phyloP scores from a whole-genome alignment of 2,888 invertebrate species.

The Gymnocheta viridis region DNA sequence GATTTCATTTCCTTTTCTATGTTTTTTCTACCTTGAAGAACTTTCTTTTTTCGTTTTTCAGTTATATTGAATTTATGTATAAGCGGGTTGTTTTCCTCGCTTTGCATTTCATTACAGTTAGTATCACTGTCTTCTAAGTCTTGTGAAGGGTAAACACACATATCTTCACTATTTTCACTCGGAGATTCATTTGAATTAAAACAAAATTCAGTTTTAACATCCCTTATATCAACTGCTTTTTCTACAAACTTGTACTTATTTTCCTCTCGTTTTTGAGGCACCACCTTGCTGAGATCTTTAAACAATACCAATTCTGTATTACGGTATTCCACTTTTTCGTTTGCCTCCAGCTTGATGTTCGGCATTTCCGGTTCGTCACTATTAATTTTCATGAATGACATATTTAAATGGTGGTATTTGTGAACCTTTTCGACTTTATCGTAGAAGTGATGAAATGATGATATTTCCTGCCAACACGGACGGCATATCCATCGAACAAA shows the following conservation, averaged over 20 bases:
- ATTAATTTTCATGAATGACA: not conserved
- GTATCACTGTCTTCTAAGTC: not conserved
- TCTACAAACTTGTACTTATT: not conserved
- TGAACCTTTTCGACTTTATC: constrained; percentile 24
- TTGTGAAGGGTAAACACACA: not conserved
- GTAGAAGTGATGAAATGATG: constrained; percentile 42
- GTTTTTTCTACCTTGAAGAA: not conserved
- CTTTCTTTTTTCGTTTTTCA: not conserved
- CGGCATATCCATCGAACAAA: constrained; percentile 42
- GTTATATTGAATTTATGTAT: not conserved
- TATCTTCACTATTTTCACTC: not conserved
- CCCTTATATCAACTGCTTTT: not conserved
- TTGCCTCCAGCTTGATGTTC: not conserved
- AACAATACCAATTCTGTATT: not conserved
- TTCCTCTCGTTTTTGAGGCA: not conserved
- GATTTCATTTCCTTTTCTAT: not conserved
- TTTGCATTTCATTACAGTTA: not conserved
- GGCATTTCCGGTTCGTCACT: not conserved
- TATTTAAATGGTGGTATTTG: not conserved
- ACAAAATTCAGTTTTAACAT: not conserved
- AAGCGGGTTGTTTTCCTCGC: not conserved
- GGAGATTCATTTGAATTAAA: not conserved
- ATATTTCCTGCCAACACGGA: constrained; percentile 40
- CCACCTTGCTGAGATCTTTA: not conserved
- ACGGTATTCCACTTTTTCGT: not conserved